Conservation (phyloP, 2,888 invertebrate genomes). For the Aphodius sticticus region DNA sequence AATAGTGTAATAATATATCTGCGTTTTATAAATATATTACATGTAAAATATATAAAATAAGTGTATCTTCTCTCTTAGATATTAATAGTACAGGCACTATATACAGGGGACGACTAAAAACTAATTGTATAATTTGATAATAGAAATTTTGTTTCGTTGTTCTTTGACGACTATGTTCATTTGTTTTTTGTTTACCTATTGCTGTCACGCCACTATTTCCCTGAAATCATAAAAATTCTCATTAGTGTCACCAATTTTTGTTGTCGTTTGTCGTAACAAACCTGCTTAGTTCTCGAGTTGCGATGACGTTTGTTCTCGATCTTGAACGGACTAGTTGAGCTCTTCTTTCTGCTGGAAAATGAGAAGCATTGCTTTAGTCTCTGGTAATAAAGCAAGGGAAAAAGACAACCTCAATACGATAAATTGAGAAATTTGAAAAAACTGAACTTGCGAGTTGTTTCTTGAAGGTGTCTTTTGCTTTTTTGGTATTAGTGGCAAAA, state of each 20-base stretch:
- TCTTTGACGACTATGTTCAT: background rate
- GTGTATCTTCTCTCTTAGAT: background rate
- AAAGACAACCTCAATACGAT: background rate
- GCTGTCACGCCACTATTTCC: background rate
- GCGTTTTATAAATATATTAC: background rate
- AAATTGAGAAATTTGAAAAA: background rate
- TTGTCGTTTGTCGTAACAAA: constrained; percentile 51
- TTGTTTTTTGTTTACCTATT: background rate
- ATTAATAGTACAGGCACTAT: background rate
- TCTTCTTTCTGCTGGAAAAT: constrained; percentile 81
- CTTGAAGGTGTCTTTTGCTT: too few relatives aligned
- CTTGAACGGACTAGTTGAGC: constrained; percentile 90
- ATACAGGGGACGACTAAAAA: background rate
- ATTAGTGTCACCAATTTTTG: background rate
- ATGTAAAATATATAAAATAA: background rate
- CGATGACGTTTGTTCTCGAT: constrained; percentile 81
- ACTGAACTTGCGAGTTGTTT: too few relatives aligned
- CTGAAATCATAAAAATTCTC: background rate
- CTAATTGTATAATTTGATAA: background rate
- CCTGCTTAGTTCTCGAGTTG: constrained; percentile 75
- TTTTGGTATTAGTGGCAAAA: too few relatives aligned
- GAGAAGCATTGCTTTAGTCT: background rate
- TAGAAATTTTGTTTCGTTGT: background rate
- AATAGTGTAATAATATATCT: background rate
- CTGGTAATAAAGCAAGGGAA: background rate